Conservation (phyloP, 2,888 invertebrate species). For the Agrochola circellaris region DNA sequence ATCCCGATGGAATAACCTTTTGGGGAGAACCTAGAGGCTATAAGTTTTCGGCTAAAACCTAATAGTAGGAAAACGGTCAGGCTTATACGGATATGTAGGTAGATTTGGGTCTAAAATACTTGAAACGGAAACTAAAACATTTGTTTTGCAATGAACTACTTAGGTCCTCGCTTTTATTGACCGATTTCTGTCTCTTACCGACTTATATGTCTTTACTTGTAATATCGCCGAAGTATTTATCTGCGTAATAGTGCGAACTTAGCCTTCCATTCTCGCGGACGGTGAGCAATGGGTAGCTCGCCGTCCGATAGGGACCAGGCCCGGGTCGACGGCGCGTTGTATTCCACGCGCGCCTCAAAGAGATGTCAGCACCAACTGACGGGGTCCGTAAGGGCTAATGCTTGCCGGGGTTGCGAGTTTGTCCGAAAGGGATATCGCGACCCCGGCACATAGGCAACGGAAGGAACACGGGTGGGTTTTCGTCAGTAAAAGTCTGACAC, state of each 20-base stretch:
- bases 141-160: neutral
- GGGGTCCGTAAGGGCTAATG: no score
- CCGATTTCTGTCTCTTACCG: neutral
- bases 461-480: no score
- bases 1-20: slow-evolving; percentile 23
- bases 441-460: no score
- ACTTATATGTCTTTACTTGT: neutral
- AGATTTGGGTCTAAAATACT: slow-evolving; percentile 8
- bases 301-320: no score
- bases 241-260: neutral
- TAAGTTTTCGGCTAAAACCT: slow-evolving; percentile 10
- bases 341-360: no score
- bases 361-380: no score
- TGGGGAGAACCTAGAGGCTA: neutral
- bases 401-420: no score
- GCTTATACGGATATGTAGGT: slow-evolving; percentile 3
- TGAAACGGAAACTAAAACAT: neutral
- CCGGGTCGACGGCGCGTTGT: no score
- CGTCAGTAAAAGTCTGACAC: no score
- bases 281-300: no score
- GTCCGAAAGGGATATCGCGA: no score
- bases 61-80: slow-evolving; percentile 3
- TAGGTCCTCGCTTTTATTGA: neutral
- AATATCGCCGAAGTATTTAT: neutral
- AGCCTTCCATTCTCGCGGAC: neutral